These are phyloP conservation scores for Poecilia wingei DNA, from an alignment of 2,797 vertebrate species.

Conservation along the genomic window DNA sequence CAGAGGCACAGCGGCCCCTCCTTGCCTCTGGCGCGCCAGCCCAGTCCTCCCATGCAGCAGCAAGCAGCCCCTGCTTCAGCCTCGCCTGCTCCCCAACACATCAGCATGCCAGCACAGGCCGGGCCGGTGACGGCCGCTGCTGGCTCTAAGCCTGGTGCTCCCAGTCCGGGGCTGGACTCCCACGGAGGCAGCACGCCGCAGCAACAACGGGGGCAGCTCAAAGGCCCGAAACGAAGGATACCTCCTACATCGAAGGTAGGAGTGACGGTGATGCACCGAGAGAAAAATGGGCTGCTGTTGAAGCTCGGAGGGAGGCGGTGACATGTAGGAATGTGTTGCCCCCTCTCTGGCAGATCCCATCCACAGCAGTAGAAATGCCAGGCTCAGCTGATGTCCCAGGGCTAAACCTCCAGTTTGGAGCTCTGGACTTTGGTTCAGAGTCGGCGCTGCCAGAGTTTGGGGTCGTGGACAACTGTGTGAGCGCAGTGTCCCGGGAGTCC, in stretches of 20 bases:
- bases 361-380: conserved; percentile 96
- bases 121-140: conserved; percentile 53
- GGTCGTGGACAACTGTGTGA: conserved; percentile 81
- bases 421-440: conserved; percentile 94
- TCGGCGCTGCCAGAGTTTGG: conserved; percentile 88
- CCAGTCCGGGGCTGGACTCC: conserved; percentile 78
- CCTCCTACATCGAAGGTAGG: conserved; percentile 91
- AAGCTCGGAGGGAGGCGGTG: not conserved
- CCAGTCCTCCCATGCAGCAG: conserved; percentile 80
- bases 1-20: conserved; percentile 86
- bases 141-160: conserved; percentile 75
- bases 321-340: not conserved
- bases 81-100: conserved; percentile 68
- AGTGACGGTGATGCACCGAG: not conserved
- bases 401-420: conserved; percentile 95
- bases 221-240: conserved; percentile 90
- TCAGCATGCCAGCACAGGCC: conserved; percentile 54
- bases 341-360: conserved; percentile 84
- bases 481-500: conserved; percentile 74
- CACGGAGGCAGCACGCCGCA: conserved; percentile 77
- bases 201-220: conserved; percentile 89
- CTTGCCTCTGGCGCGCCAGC: conserved; percentile 76
- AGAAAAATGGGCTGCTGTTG: not conserved
- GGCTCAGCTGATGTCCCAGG: conserved; percentile 90
- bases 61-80: conserved; percentile 68